Percentiles rank a stretch among this genome's conserved stretches.
Conservation (phyloP, 2,113 vertebrate genomes). For the Hydrochoerus hydrochaeris region DNA sequence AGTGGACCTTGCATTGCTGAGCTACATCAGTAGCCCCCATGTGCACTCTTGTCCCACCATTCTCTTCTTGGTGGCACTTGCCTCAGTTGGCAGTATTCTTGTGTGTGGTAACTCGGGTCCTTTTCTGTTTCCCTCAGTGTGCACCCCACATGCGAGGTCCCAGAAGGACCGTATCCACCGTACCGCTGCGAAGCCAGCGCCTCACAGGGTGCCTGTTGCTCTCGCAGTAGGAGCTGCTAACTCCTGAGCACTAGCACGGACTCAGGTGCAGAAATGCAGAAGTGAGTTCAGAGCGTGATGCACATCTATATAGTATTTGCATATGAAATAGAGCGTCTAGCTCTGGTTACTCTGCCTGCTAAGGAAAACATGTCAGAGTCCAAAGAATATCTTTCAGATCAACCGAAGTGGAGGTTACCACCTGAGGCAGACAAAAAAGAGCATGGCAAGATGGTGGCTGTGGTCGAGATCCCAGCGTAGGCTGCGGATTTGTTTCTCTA, state of each 20-base stretch:
- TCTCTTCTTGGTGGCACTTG: background rate
- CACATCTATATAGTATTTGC: background rate
- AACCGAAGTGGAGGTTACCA: background rate
- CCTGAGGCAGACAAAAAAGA: constrained; percentile 1
- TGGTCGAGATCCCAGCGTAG: background rate
- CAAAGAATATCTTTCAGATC: constrained; percentile 1
- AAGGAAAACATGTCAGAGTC: background rate
- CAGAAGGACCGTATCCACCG: background rate
- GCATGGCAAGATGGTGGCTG: background rate
- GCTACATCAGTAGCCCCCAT: background rate
- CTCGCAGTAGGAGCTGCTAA: background rate
- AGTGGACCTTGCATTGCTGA: no score
- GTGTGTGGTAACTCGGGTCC: constrained; percentile 12
- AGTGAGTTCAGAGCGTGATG: background rate
- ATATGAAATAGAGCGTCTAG: background rate
- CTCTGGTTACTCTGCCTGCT: background rate
- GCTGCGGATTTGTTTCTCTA: background rate
- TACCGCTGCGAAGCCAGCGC: background rate
- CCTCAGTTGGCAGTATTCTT: background rate
- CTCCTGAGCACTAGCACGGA: background rate
- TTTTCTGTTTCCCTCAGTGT: background rate
- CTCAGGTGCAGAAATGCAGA: background rate
- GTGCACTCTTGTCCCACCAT: background rate
- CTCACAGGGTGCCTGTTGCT: background rate
- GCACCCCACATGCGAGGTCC: background rate